These are phyloP conservation scores for Protaetia brevitarsis DNA, from an alignment of 1,140 invertebrate species.

Conservation along the genomic window DNA sequence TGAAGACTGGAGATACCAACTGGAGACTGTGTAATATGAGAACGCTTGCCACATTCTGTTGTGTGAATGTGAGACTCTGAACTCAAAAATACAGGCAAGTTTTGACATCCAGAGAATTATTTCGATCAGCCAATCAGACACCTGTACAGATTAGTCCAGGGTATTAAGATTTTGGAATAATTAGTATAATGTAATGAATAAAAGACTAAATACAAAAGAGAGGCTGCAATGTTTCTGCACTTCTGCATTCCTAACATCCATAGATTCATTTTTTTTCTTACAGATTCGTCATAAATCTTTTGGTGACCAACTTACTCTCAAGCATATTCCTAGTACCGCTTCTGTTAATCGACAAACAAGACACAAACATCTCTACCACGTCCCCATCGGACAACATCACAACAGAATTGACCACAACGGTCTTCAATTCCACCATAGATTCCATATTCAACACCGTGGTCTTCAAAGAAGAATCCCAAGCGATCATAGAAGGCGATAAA, in stretches of 20 bases:
- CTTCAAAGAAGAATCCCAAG: neutral
- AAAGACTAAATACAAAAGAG: too few species aligned
- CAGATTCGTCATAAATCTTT: conserved; percentile 69
- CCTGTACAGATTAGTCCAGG: too few species aligned
- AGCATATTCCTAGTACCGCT: conserved; percentile 61
- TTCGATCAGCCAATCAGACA: too few species aligned
- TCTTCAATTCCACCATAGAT: conserved; percentile 7
- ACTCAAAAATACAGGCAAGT: too few species aligned
- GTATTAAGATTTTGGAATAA: too few species aligned
- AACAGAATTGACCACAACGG: neutral
- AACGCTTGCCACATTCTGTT: too few species aligned
- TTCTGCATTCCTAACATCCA: neutral
- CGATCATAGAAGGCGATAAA: conserved; percentile 19
- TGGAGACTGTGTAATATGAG: too few species aligned
- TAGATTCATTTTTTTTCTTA: conserved; percentile 47
- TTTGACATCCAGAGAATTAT: too few species aligned
- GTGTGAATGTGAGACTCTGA: too few species aligned
- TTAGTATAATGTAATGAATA: too few species aligned
- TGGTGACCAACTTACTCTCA: conserved; percentile 62
- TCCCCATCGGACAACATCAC: conserved; percentile 26
- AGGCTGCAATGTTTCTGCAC: too few species aligned
- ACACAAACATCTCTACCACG: neutral
- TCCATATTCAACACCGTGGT: neutral
- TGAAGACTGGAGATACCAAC: too few species aligned
- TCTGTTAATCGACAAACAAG: conserved; percentile 51